phyloP scores from a whole-genome alignment of 2,888 invertebrate species.

The Tenthredo livida region DNA sequence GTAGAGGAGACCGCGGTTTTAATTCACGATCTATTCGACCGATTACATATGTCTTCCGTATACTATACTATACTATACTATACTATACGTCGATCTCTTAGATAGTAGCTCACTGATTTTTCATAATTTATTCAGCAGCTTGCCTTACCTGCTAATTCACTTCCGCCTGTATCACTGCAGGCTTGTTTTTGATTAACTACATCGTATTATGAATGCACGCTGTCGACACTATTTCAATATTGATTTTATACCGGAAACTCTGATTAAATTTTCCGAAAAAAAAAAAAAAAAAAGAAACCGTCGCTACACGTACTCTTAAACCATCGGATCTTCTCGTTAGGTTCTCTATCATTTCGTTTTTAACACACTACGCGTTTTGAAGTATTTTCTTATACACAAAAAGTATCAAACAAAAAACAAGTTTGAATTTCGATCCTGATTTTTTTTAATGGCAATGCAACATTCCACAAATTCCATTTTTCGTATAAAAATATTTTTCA shows the following conservation, averaged over 20 bases:
- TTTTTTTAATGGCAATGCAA: not conserved
- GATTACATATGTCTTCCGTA: slow-evolving; percentile 2
- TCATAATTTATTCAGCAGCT: slow-evolving; percentile 60
- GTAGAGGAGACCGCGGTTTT: not conserved
- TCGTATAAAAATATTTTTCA: too few species aligned
- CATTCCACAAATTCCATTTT: not conserved
- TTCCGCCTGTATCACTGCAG: slow-evolving; percentile 41
- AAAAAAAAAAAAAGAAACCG: too few species aligned
- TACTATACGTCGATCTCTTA: slow-evolving; percentile 25
- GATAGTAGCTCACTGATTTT: slow-evolving; percentile 50
- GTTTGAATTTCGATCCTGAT: not conserved
- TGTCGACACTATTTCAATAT: slow-evolving; percentile 32
- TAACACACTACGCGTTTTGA: not conserved
- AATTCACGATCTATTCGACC: not conserved
- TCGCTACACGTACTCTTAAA: not conserved
- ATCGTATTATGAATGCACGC: not conserved
- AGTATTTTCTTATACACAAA: not conserved
- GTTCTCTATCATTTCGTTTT: not conserved
- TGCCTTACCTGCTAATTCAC: slow-evolving; percentile 54
- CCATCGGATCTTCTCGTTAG: not conserved
- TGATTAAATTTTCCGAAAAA: not conserved
- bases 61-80: not conserved
- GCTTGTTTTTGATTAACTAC: slow-evolving; percentile 7
- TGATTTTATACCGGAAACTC: slow-evolving; percentile 39
- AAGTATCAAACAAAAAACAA: not conserved